Conservation (phyloP, 1,140 invertebrate genomes). For the Bilobella aurantiaca region DNA sequence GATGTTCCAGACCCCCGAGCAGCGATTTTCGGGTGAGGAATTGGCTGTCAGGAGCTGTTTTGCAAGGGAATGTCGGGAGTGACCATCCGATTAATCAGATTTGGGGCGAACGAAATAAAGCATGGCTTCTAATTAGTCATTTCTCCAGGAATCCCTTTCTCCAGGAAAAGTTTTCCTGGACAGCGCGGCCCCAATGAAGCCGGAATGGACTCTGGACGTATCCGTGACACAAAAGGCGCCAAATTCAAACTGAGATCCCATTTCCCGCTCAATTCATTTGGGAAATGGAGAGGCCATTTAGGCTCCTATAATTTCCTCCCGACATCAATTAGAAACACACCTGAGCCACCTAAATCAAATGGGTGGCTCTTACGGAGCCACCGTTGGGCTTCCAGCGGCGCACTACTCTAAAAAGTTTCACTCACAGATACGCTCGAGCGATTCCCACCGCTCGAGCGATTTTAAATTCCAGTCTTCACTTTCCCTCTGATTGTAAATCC, state of each 20-base stretch:
- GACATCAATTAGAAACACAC: background rate
- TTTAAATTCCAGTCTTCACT: background rate
- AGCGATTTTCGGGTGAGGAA: background rate
- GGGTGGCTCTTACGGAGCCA: too few relatives aligned
- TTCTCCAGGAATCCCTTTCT: background rate
- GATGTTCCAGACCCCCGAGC: background rate
- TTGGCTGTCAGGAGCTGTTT: too few relatives aligned
- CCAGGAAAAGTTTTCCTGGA: background rate
- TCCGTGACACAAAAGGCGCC: background rate
- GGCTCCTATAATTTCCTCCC: background rate
- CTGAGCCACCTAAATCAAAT: background rate
- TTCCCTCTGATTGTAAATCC: background rate
- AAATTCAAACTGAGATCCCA: background rate
- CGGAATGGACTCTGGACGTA: too few relatives aligned
- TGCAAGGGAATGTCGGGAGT: too few relatives aligned
- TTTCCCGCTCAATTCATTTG: background rate
- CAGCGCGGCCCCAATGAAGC: background rate
- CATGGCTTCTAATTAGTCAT: slow-evolving; percentile 6
- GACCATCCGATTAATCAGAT: slow-evolving; percentile 8
- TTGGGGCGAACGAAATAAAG: background rate
- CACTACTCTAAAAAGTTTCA: background rate
- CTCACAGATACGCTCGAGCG: background rate
- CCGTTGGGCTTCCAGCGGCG: too few relatives aligned
- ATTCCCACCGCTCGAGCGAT: background rate
- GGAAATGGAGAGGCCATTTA: background rate